These are phyloP conservation scores for Tachypleus tridentatus DNA, from an alignment of 1,140 invertebrate genomes.

Conservation along the genomic window DNA sequence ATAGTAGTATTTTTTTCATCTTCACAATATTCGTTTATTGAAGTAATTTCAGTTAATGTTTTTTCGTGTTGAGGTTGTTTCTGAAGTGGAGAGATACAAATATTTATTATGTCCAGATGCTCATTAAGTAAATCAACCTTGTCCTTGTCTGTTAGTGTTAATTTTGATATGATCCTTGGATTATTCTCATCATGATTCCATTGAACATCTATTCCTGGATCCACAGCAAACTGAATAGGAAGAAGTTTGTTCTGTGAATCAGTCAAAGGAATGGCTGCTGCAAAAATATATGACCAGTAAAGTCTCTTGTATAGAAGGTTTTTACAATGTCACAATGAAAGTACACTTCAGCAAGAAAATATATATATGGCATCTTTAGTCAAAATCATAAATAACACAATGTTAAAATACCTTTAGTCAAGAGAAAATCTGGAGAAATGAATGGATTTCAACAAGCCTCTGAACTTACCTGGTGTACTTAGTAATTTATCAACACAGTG, in stretches of 20 bases:
- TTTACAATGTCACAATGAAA: no score
- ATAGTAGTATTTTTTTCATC: no score
- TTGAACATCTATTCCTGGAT: constrained; percentile 61
- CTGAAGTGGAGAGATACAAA: constrained; percentile 8
- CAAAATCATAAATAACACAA: no score
- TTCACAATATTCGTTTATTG: no score
- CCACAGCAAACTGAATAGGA: constrained; percentile 63
- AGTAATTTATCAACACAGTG: constrained; percentile 22
- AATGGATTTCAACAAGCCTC: no score
- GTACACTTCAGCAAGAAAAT: no score
- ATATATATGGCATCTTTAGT: no score
- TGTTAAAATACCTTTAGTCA: no score
- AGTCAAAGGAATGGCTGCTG: constrained; percentile 53
- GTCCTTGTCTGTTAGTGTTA: constrained; percentile 33
- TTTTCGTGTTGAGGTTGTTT: no score
- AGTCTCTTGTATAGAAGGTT: no score
- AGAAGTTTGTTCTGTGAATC: constrained; percentile 54
- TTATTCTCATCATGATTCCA: constrained; percentile 47
- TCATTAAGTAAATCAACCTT: constrained; percentile 41
- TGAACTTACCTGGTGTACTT: constrained; percentile 4
- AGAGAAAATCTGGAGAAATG: no score
- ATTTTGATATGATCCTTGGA: constrained; percentile 24
- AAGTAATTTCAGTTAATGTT: no score
- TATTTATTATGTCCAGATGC: constrained; percentile 48
- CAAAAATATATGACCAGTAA: not conserved